These are phyloP conservation scores for Zaprionus camerounensis DNA, from an alignment of 1,140 invertebrate species.

Conservation along the genomic window DNA sequence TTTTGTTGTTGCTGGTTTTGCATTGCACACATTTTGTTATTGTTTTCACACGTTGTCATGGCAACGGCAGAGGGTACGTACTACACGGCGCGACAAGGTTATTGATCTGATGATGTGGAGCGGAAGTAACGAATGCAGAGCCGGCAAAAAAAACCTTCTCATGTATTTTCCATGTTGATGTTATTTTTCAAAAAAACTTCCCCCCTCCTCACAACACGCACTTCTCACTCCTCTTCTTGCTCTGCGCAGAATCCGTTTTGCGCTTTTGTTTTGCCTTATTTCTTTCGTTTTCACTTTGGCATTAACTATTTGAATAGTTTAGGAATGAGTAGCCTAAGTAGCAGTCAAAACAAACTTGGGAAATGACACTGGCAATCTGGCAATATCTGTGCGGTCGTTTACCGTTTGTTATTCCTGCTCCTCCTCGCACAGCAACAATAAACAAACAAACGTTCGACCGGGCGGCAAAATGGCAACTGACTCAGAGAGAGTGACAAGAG, in stretches of 20 bases:
- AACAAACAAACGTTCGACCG: conserved; percentile 66
- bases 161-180: conserved; percentile 69
- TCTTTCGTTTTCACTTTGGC: conserved; percentile 23
- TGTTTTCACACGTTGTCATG: conserved; percentile 43
- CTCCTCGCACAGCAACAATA: conserved; percentile 46
- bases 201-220: not conserved
- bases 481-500: conserved; percentile 7
- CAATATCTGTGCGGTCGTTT: conserved; percentile 16
- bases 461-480: conserved; percentile 73
- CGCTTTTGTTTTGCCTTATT: conserved; percentile 54
- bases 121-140: conserved; percentile 26
- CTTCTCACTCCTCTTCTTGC: not conserved
- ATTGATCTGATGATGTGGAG: conserved; percentile 57
- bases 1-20: conserved; percentile 25
- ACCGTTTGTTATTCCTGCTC: not conserved
- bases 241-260: conserved; percentile 67
- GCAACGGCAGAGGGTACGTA: conserved; percentile 28
- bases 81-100: conserved; percentile 47
- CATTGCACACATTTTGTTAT: conserved; percentile 2
- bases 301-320: not conserved
- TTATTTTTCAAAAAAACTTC: conserved; percentile 33
- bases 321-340: not conserved
- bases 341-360: conserved; percentile 6
- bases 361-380: conserved; percentile 1
- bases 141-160: conserved; percentile 20